Evolutionary conservation across 2,888 invertebrate species (phyloP).

Genomic region (Tetranychus truncatus): DNA sequence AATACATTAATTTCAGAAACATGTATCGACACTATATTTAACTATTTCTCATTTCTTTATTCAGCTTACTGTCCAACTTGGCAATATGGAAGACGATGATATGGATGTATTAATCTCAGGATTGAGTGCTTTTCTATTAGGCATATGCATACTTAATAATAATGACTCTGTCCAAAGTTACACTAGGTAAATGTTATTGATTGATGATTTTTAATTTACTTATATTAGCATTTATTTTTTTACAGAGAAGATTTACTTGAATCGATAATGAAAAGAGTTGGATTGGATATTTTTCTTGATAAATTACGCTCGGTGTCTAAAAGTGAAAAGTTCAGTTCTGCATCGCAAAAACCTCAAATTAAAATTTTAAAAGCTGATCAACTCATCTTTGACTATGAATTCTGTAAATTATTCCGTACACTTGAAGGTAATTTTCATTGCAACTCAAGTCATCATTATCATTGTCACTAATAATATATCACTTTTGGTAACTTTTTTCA

Average conservation of each 20-base stretch:
- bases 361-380: conserved; percentile 54
- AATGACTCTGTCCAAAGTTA: conserved; percentile 58
- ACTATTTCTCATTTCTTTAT: conserved; percentile 13
- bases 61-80: conserved; percentile 41
- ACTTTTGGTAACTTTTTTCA: background rate
- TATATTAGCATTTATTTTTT: conserved; percentile 21
- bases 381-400: conserved; percentile 78
- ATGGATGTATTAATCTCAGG: conserved; percentile 72
- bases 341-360: conserved; percentile 81
- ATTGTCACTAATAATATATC: background rate
- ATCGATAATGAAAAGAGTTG: conserved; percentile 70
- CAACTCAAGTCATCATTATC: background rate
- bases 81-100: conserved; percentile 58
- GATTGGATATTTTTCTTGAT: conserved; percentile 65
- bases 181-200: conserved; percentile 37
- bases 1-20: background rate
- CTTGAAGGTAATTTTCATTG: conserved; percentile 31
- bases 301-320: conserved; percentile 66
- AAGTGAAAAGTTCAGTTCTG: conserved; percentile 74
- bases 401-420: conserved; percentile 67
- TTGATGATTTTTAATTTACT: conserved; percentile 7
- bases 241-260: conserved; percentile 50
- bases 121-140: conserved; percentile 75
- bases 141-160: conserved; percentile 73
- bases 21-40: conserved; percentile 17